Evolutionary conservation across 1,140 invertebrate species (phyloP).

Genomic region (Stenopsyche tienmushanensis): DNA sequence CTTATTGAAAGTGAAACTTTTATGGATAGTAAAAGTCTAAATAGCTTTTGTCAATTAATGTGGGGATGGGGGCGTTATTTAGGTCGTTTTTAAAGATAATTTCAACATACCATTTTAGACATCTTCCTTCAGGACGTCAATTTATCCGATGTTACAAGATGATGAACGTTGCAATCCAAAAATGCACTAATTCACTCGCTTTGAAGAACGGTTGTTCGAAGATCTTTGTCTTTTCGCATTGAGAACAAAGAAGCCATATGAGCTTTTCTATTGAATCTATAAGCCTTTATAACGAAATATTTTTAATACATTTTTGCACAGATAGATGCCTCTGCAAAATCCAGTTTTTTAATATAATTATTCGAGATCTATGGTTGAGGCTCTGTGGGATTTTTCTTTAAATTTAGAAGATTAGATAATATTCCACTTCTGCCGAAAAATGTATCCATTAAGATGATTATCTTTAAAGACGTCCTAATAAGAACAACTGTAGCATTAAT

Average conservation of each 20-base stretch:
- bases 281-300: constrained; percentile 20
- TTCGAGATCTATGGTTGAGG: not conserved
- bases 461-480: too few relatives aligned
- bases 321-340: constrained; percentile 6
- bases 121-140: constrained; percentile 10
- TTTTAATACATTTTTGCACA: not conserved
- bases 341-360: not conserved
- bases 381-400: too few relatives aligned
- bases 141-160: constrained; percentile 1
- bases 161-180: not conserved
- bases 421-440: too few relatives aligned
- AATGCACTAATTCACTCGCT: not conserved
- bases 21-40: too few relatives aligned
- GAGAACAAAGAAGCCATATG: constrained; percentile 17
- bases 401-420: too few relatives aligned
- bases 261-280: constrained; percentile 19
- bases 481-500: too few relatives aligned
- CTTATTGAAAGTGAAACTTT: not conserved
- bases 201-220: not conserved
- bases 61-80: too few relatives aligned
- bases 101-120: constrained; percentile 17
- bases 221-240: constrained; percentile 17
- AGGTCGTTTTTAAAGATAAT: not conserved
- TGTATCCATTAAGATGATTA: too few relatives aligned
- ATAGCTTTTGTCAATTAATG: too few relatives aligned